These are phyloP conservation scores for Lasiurus borealis DNA, from an alignment of 2,113 vertebrate species.

Conservation along the genomic window DNA sequence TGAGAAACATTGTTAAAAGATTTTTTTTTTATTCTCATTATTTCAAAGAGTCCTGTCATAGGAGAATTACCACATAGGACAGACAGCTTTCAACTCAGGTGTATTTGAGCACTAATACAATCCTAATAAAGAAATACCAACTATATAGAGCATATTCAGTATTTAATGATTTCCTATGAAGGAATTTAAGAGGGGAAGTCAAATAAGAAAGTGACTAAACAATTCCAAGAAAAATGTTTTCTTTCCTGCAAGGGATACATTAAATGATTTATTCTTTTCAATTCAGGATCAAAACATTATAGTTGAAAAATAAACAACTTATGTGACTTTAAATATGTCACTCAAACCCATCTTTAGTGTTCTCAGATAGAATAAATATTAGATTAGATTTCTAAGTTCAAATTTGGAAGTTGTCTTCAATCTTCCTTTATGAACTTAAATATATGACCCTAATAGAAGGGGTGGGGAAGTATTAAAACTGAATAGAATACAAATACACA, in stretches of 20 bases:
- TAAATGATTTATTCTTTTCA: constrained; percentile 13
- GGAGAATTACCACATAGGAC: constrained; percentile 1
- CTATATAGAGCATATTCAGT: background rate
- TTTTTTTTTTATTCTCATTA: constrained; percentile 8
- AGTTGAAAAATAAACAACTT: constrained; percentile 35
- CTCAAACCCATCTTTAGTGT: background rate
- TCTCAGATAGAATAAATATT: background rate
- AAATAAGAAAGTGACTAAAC: background rate
- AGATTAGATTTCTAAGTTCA: constrained; percentile 21
- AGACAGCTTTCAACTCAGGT: constrained; percentile 13
- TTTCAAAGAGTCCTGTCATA: background rate
- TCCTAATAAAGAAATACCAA: constrained; percentile 38
- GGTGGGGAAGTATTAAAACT: background rate
- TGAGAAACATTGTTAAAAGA: constrained; percentile 43
- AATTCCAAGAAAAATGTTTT: background rate
- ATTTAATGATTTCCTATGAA: constrained; percentile 11
- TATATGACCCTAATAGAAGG: background rate
- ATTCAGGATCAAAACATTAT: constrained; percentile 22
- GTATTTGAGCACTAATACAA: background rate
- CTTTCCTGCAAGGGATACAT: background rate
- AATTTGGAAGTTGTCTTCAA: constrained; percentile 2
- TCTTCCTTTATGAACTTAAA: constrained; percentile 22
- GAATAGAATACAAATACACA: background rate
- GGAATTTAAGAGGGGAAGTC: constrained; percentile 29
- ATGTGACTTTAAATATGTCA: constrained; percentile 7